Evolutionary conservation across 2,888 invertebrate genomes (phyloP).

Genomic region (Cylindroiulus punctatus): DNA sequence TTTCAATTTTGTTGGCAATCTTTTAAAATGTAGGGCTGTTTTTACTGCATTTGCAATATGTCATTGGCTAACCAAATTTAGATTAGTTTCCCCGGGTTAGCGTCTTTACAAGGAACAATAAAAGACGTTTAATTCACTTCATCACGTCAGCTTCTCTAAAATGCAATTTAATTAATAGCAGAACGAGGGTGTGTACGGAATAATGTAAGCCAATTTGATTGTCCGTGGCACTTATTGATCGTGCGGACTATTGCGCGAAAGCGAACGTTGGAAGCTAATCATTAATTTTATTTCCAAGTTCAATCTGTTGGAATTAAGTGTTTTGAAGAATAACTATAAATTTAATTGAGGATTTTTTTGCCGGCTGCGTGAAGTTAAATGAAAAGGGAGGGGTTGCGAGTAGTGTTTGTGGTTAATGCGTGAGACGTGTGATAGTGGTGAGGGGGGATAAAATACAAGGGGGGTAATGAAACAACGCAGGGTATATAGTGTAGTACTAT

Average conservation of each 20-base stretch:
- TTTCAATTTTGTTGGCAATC: too few species aligned
- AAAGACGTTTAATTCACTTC: not conserved
- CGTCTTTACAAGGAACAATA: not conserved
- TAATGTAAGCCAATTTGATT: slow-evolving; percentile 37
- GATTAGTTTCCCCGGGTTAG: not conserved
- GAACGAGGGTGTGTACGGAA: not conserved
- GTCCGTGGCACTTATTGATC: not conserved
- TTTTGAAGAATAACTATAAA: slow-evolving; percentile 43
- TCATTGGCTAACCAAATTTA: not conserved
- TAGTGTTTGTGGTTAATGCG: slow-evolving; percentile 43
- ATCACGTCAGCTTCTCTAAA: not conserved
- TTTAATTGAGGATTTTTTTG: slow-evolving; percentile 36
- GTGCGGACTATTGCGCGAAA: not conserved
- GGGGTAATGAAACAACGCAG: slow-evolving; percentile 41
- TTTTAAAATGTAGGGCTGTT: too few species aligned
- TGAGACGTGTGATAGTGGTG: slow-evolving; percentile 37
- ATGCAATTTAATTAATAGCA: slow-evolving; percentile 22
- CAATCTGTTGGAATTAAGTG: slow-evolving; percentile 47
- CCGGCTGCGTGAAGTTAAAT: slow-evolving; percentile 40
- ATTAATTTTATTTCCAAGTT: slow-evolving; percentile 47
- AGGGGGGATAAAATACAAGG: slow-evolving; percentile 44
- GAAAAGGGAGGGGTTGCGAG: slow-evolving; percentile 26
- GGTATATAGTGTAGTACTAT: not conserved
- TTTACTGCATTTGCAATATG: not conserved
- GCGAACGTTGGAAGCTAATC: not conserved